A percentile compares a stretch with the other conserved stretches of the same genome.
phyloP scores from a whole-genome alignment of 2,113 vertebrate species.

The Lepus timidus region DNA sequence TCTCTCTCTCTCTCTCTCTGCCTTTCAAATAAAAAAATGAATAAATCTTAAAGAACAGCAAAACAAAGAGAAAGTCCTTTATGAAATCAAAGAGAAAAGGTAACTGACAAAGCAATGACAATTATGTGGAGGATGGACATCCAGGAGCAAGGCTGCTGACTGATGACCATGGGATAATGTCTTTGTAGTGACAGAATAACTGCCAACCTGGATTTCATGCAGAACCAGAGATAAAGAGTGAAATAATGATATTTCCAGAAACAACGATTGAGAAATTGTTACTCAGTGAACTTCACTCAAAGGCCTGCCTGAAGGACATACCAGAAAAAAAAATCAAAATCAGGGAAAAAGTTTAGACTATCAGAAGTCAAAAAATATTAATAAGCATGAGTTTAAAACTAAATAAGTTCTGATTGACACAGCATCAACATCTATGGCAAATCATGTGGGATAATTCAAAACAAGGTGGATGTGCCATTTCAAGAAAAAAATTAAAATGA shows the following conservation, averaged over 20 bases:
- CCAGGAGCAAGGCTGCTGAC: background rate
- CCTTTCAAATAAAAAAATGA: too few species aligned
- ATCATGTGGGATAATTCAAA: background rate
- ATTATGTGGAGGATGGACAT: background rate
- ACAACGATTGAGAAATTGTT: background rate
- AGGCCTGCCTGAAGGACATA: background rate
- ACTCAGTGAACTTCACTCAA: background rate
- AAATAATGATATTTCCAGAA: background rate
- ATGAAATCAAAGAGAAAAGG: background rate
- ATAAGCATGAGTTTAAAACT: background rate
- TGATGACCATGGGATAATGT: background rate
- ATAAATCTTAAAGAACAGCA: background rate
- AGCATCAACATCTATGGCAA: background rate
- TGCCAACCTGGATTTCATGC: background rate
- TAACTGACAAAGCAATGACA: background rate
- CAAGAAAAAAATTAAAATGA: background rate
- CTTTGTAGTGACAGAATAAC: background rate
- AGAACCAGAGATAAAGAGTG: background rate
- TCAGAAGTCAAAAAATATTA: background rate
- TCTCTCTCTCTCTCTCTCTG: too few species aligned
- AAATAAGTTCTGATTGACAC: background rate
- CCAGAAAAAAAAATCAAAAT: background rate
- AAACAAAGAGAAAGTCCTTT: background rate
- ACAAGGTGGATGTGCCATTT: background rate
- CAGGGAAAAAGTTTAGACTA: background rate